Evolutionary conservation across 2,113 vertebrate species (phyloP).

Genomic region (Thinocorus orbignyianus): DNA sequence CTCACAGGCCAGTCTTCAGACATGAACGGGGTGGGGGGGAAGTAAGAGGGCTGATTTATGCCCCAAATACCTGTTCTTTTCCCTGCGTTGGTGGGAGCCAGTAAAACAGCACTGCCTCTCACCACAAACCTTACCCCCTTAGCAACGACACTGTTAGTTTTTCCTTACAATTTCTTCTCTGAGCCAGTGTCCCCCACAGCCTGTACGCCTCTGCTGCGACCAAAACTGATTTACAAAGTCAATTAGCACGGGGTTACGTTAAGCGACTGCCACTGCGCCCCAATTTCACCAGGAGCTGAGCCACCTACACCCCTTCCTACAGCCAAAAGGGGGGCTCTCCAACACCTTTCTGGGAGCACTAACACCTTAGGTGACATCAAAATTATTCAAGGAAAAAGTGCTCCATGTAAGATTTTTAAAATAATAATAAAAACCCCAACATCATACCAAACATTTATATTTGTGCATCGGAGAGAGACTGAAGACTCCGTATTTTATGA

Average conservation of each 20-base stretch:
- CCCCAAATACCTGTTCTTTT: neutral
- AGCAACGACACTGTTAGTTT: neutral
- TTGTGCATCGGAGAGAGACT: neutral
- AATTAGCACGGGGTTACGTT: accelerated
- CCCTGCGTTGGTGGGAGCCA: neutral
- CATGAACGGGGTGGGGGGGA: neutral
- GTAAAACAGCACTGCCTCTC: neutral
- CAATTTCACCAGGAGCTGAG: neutral
- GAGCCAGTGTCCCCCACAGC: no score
- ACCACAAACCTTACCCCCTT: neutral
- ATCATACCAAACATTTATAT: neutral
- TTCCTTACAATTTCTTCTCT: neutral
- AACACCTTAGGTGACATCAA: neutral
- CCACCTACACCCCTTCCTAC: neutral
- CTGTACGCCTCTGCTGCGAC: neutral
- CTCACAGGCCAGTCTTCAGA: neutral
- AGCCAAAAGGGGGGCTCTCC: neutral
- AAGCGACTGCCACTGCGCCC: neutral
- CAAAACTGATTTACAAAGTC: neutral
- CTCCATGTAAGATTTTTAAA: neutral
- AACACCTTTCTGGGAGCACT: neutral
- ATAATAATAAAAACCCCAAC: no score
- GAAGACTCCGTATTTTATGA: neutral
- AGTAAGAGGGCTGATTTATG: neutral
- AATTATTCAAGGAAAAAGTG: neutral